Percentiles rank a stretch among this genome's conserved stretches.
phyloP scores from a whole-genome alignment of 2,888 invertebrate genomes.

The Eupithecia subumbrata region DNA sequence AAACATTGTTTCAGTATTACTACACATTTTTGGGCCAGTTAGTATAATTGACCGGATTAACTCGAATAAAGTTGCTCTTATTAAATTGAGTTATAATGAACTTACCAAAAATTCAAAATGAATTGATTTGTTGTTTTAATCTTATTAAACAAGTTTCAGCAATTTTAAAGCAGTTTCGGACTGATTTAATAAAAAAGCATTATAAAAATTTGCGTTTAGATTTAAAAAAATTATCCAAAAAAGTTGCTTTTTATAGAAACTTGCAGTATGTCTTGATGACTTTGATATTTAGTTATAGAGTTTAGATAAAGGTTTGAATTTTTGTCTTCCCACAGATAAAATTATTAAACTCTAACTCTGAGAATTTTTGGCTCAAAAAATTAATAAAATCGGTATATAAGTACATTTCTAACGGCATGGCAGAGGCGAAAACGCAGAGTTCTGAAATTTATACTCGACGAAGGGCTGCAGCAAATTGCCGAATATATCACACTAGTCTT shows the following conservation, averaged over 20 bases:
- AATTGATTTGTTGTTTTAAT: slow-evolving; percentile 31
- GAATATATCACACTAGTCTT: slow-evolving; percentile 15
- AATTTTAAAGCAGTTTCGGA: not conserved
- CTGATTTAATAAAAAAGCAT: not conserved
- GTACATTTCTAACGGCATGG: not conserved
- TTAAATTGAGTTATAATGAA: slow-evolving; percentile 48
- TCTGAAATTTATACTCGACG: not conserved
- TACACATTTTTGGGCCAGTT: slow-evolving; percentile 20
- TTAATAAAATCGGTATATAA: too few relatives aligned
- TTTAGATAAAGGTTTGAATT: too few relatives aligned
- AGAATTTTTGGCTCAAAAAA: not conserved
- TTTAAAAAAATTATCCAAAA: not conserved
- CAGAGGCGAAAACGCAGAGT: not conserved
- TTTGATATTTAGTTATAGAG: not conserved
- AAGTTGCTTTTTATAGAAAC: not conserved
- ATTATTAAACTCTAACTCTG: not conserved
- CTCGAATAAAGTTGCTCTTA: slow-evolving; percentile 60
- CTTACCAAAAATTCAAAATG: slow-evolving; percentile 31
- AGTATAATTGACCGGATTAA: slow-evolving; percentile 63
- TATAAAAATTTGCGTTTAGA: not conserved
- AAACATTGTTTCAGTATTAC: slow-evolving; percentile 16
- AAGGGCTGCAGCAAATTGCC: slow-evolving; percentile 7
- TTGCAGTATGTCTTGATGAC: not conserved
- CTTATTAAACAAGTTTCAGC: slow-evolving; percentile 31
- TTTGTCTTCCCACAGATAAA: not conserved